phyloP scores from a whole-genome alignment of 1,140 invertebrate species.

The Apis laboriosa region DNA sequence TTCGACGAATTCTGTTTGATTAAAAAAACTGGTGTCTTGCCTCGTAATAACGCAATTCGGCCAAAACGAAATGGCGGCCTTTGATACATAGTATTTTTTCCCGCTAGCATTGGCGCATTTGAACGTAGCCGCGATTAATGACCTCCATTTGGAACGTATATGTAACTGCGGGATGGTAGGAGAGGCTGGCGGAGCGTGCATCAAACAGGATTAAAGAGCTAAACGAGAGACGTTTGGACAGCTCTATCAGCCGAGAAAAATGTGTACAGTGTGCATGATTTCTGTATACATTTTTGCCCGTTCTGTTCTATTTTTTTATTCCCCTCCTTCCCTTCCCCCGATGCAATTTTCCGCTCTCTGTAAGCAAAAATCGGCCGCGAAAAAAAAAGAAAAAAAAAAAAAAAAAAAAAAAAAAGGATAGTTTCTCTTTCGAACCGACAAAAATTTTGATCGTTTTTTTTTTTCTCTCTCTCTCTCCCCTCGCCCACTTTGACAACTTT shows the following conservation, averaged over 20 bases:
- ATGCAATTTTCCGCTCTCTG: neutral
- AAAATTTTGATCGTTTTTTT: neutral
- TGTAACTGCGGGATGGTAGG: neutral
- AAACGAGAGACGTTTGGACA: conserved; percentile 43
- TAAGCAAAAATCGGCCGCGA: too few relatives aligned
- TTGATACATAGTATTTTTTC: neutral
- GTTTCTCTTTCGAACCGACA: neutral
- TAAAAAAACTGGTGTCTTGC: neutral
- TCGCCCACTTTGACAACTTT: too few relatives aligned
- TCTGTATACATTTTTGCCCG: neutral
- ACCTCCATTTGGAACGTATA: conserved; percentile 17
- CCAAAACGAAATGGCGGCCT: neutral
- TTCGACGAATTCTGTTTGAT: neutral
- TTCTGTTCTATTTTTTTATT: neutral
- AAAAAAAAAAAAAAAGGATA: too few relatives aligned
- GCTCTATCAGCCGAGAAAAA: conserved; percentile 40
- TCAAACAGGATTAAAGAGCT: conserved; percentile 43
- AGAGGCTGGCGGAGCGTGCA: conserved; percentile 3
- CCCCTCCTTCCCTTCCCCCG: too few relatives aligned
- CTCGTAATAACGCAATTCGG: neutral
- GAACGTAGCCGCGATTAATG: conserved; percentile 25
- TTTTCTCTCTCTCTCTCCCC: too few relatives aligned
- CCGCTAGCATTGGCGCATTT: neutral
- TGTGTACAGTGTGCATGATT: conserved; percentile 7
- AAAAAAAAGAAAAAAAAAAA: too few relatives aligned